A percentile compares a stretch with the other conserved stretches of the same genome.
Evolutionary conservation across 2,888 invertebrate species (phyloP).

Genomic region (Oligia fasciuncula): DNA sequence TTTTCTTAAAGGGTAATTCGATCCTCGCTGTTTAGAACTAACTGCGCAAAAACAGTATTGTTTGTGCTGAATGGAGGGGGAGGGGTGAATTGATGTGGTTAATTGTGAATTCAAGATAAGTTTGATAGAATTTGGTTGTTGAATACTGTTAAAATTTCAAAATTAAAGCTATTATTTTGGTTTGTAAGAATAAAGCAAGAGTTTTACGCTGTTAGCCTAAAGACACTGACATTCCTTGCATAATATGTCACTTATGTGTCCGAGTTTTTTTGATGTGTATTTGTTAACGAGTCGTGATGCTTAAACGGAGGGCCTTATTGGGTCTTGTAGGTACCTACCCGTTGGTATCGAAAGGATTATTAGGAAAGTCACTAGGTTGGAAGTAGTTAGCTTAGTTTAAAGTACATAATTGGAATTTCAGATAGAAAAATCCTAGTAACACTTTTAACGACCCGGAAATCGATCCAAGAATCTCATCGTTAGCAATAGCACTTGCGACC

Average conservation of each 20-base stretch:
- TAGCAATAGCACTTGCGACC: no score
- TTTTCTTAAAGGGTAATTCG: constrained; percentile 44
- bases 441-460: no score
- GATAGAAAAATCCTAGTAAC: no score
- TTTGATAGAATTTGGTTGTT: not conserved
- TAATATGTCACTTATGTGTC: no score
- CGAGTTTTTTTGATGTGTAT: not conserved
- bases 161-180: not conserved
- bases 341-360: not conserved
- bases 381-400: not conserved
- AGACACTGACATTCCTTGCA: no score
- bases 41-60: constrained; percentile 35
- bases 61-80: constrained; percentile 29
- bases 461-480: no score
- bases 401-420: no score
- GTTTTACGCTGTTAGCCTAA: not conserved
- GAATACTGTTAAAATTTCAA: constrained; percentile 7
- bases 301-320: no score
- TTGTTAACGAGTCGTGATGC: no score
- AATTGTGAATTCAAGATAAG: constrained; percentile 34
- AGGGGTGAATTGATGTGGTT: constrained; percentile 15
- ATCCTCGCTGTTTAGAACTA: constrained; percentile 35
- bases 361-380: not conserved
- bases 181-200: not conserved
- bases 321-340: no score